These are phyloP conservation scores for Morone saxatilis DNA, from an alignment of 2,113 vertebrate species.

Conservation along the genomic window DNA sequence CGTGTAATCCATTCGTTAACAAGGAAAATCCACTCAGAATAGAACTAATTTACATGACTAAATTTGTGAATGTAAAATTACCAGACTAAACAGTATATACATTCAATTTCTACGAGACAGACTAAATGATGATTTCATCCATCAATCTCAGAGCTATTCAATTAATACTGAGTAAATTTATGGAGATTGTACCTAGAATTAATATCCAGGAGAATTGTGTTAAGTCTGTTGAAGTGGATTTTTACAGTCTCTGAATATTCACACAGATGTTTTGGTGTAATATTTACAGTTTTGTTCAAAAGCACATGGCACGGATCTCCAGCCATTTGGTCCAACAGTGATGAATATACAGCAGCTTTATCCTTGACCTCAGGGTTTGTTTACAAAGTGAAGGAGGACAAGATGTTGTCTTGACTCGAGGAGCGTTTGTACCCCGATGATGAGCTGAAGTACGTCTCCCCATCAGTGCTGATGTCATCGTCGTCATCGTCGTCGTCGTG, in stretches of 20 bases:
- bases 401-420: constrained; percentile 84
- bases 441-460: constrained; percentile 91
- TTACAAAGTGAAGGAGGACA: constrained; percentile 74
- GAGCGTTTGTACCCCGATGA: constrained; percentile 86
- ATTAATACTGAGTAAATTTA: constrained; percentile 72
- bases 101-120: constrained; percentile 19
- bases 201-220: constrained; percentile 2
- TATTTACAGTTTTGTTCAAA: constrained; percentile 15
- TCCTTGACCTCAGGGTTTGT: background rate
- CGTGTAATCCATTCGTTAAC: constrained; percentile 29
- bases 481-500: constrained; percentile 85
- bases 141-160: constrained; percentile 46
- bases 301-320: constrained; percentile 15
- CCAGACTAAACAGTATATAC: constrained; percentile 52
- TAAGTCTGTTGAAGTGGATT: background rate
- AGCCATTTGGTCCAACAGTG: constrained; percentile 42
- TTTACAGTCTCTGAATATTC: constrained; percentile 17
- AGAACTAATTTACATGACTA: constrained; percentile 9
- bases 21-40: constrained; percentile 14
- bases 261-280: constrained; percentile 25
- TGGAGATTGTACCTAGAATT: constrained; percentile 5
- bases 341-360: constrained; percentile 13
- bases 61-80: constrained; percentile 33
- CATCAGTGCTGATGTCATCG: constrained; percentile 91
- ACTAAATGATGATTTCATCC: constrained; percentile 20